Percentiles rank a stretch among this genome's conserved stretches.
Evolutionary conservation across 2,888 invertebrate genomes (phyloP).

Genomic region (Nemurella pictetii): DNA sequence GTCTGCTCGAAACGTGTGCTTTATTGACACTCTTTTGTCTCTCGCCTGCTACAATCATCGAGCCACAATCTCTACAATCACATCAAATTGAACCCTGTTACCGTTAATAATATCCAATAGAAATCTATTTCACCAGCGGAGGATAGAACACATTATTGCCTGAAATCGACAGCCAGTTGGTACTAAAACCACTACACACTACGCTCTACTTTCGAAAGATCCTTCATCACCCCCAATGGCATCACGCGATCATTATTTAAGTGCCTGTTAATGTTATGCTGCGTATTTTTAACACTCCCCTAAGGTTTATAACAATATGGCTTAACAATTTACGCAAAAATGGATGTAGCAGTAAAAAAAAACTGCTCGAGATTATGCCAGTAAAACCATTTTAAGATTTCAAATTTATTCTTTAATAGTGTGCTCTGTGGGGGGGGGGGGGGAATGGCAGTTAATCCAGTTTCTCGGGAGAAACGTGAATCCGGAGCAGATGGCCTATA

Average conservation of each 20-base stretch:
- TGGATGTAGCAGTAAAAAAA: background rate
- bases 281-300: too few species aligned
- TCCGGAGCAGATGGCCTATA: background rate
- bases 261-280: background rate
- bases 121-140: background rate
- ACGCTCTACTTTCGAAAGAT: too few species aligned
- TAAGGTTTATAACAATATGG: too few species aligned
- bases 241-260: background rate
- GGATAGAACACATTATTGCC: too few species aligned
- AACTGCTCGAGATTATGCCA: background rate
- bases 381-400: background rate
- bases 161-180: too few species aligned
- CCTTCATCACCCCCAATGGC: too few species aligned
- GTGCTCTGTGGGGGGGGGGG: background rate
- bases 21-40: background rate
- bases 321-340: too few species aligned
- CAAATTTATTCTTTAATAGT: background rate
- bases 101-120: background rate
- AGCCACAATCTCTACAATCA: too few species aligned
- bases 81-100: background rate
- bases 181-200: background rate
- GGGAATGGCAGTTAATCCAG: background rate
- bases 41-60: background rate
- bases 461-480: background rate
- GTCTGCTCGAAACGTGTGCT: background rate